Evolutionary conservation across 2,113 vertebrate genomes (phyloP), one percentile per base, ranked within the genome.

Genomic region (Emydura subglobosa): DNA sequence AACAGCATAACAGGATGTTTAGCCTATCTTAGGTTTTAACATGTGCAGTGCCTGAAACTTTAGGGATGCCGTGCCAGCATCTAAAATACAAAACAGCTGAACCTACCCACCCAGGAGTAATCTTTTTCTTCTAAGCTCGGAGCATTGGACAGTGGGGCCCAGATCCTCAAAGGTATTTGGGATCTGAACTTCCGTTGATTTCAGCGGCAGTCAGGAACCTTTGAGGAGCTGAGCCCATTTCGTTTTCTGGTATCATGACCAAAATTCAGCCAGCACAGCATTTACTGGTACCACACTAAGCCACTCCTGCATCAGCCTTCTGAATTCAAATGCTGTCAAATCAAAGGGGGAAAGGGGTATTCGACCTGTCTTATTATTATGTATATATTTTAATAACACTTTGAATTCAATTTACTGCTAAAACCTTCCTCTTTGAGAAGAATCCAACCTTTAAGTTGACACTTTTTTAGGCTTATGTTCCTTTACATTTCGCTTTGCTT

Each of bases 1-100:
- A 98, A 98, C 96, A 97, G 97, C 97, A 91, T 97, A 96, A 98
- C 96, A 91, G 95, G 97, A 92, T 92, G 76, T 96, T 97, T 97
- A 97, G 92, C 53, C 97, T 97, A 94, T 57, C 95, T 84, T 72
- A 92, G 61, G 90, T 95, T 79, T 22, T 96, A 97, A 95, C 83
- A 79, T 9, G 10, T 93, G 87, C 84, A 91, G 83, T 95, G 96
- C 87, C 91, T 95, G 95, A 94, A 85, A 80, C 94, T 88, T 96
- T 93, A 94, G 0, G 85, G 92, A 82, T 94, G 91, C 95, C 95
- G 97, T 95, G 93, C 95, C 96, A 97, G 83, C 91, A 93, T 86
- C 95, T 96, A 94, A 91, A 85, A 74, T 92, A 97, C 92, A 96
- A 94, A 91, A 97, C 86, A 96, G 92, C 94, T 49, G 82, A 88